A percentile compares a stretch with the other conserved stretches of the same genome.
These are phyloP conservation scores for Leptodactylus fallax DNA, from an alignment of 2,797 vertebrate genomes.

Conservation along the genomic window DNA sequence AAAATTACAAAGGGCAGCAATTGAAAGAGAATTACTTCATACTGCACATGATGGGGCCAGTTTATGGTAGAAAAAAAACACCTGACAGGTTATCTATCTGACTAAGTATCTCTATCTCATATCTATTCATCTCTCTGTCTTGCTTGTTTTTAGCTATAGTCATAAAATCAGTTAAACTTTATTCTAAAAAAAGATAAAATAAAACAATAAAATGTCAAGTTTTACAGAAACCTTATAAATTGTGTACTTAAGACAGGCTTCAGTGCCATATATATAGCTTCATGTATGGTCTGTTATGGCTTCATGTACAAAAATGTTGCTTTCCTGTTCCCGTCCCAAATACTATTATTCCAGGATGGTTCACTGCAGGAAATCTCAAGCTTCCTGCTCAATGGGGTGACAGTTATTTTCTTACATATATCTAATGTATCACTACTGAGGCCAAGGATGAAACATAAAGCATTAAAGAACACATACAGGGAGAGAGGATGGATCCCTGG, in stretches of 20 bases:
- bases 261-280: not conserved
- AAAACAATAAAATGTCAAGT: not conserved
- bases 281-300: not conserved
- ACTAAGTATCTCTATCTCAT: not conserved
- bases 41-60: too few relatives aligned
- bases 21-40: too few relatives aligned
- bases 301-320: not conserved
- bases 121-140: not conserved
- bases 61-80: too few relatives aligned
- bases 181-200: not conserved
- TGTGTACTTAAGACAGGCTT: not conserved
- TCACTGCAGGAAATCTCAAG: slow-evolving; percentile 30
- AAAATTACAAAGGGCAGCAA: too few relatives aligned
- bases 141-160: too few relatives aligned
- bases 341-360: slow-evolving; percentile 21
- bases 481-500: slow-evolving; percentile 3
- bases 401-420: slow-evolving; percentile 19
- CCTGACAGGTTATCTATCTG: too few relatives aligned
- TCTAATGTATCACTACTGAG: not conserved
- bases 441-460: not conserved
- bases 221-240: not conserved
- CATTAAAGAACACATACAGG: slow-evolving; percentile 23
- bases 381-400: slow-evolving; percentile 30
- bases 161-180: not conserved
- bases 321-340: slow-evolving; percentile 10